Base-by-base conservation (phyloP, 2,888 invertebrate genomes). In the Napeogenes inachia region DNA sequence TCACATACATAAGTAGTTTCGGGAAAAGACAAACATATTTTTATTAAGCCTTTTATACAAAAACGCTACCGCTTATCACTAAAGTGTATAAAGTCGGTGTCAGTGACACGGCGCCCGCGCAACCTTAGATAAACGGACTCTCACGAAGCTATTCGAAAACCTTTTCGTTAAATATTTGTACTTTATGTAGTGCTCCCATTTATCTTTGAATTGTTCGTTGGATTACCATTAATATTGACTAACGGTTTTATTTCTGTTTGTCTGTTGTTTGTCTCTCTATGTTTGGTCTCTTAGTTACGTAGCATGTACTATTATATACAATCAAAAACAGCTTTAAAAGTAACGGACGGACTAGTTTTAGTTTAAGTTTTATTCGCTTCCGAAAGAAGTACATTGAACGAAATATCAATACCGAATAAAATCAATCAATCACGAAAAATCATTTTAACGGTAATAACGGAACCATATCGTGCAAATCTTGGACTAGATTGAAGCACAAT, bases 61-160 rank as follows among this genome's bases (percentile, higher is more conserved):
- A 13, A 50, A 45, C 71, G 71, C 73, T 67, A 32, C 57, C 62
- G 58, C 68, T 61, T 47, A 56, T 21, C 53, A 61, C 71, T 50
- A 65, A 57, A 13, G 68, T 61, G 33, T 68, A 70, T 57, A 59
- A 66, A 63, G 66, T 66, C 71, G 75, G 76, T 81, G 86, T 86
- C 85, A 85, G 75, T 85, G 86, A 85, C 86, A 81, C 78, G 72
- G 78, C 84, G 84, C 81, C 71, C 71, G 83, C 85, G 86, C 85
- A 85, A 78, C 79, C 84, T 84, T 80, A 75, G 75, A 79, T 75
- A 75, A 73, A 75, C 73, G 65, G 71, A 74, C 74, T 76, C 78
- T 75, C 76, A 76, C 72, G 67, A 67, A 71, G 67, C 59, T 70
- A 69, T 64, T 66, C 60, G 59, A 59, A 57, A 60, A 57, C 13